Evolutionary conservation across 2,797 vertebrate genomes (phyloP), one percentile per base, ranked within the genome.

Genomic region (Thamnophis elegans): DNA sequence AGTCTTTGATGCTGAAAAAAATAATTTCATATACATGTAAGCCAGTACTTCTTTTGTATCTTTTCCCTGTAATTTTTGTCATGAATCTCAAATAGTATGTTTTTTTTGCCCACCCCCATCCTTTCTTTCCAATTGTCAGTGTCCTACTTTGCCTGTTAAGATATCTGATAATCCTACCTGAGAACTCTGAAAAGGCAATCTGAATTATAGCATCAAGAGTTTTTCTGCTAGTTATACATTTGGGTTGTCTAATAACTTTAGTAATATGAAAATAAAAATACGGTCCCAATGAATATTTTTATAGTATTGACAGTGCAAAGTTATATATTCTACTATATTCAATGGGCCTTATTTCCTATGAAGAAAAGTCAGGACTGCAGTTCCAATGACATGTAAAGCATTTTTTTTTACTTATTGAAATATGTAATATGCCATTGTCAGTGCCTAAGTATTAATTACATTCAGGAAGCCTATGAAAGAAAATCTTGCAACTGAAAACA

Each of bases 381-480:
- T 28, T 85, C 25, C 89, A 68, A 16, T 68, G 62, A 68, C 53
- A 90, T 32, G 16, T 90, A 90, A 90, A 90, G 22, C 36, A 90
- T 11, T 68, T 93, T 93, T 93, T 93, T 36, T 53, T 0, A 85
- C 60, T 2, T 55, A 5, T 91, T 95, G 47, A 53, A 88, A 92
- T 89, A 87, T 60, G 8, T 42, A 86, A 55, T 14, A 51, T 92
- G 86, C 32, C 28, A 36, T 28, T 78, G 26, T 47, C 36, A 32
- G 20, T 53, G 13, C 2, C 4, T 95, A 93, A 95, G 91, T 68
- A 47, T 22, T 93, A 88, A 95, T 94, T 91, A 92, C 92, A 95
- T 88, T 25, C 18, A 59, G 86, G 53, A 95, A 96, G 85, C 91
- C 90, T 94, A 94, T 73, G 88, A 92, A 91, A 95, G 78, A 85